A percentile compares a stretch with the other conserved stretches of the same genome.
Evolutionary conservation across 2,797 vertebrate genomes (phyloP).

Genomic region (Danionella dracula): DNA sequence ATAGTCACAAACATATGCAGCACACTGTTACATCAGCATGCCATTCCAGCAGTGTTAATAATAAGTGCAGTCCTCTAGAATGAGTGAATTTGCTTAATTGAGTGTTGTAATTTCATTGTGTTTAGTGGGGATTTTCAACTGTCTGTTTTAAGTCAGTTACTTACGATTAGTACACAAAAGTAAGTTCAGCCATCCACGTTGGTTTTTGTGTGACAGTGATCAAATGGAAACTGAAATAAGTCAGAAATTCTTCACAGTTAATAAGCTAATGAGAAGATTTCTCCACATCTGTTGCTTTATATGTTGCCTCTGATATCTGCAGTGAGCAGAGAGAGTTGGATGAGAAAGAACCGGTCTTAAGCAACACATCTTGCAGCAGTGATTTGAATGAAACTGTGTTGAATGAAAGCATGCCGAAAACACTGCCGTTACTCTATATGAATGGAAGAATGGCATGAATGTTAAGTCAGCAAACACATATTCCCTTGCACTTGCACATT

Average conservation of each 20-base stretch:
- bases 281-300: background rate
- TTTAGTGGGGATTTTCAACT: too few species aligned
- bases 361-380: background rate
- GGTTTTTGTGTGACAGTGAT: background rate
- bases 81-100: background rate
- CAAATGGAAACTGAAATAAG: background rate
- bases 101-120: background rate
- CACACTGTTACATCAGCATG: background rate
- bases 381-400: background rate
- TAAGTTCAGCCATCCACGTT: background rate
- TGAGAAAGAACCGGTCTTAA: background rate
- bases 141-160: too few species aligned
- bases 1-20: background rate
- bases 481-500: too few species aligned
- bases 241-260: background rate
- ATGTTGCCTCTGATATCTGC: background rate
- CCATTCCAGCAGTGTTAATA: background rate
- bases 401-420: background rate
- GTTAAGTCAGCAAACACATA: background rate
- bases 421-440: background rate
- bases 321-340: background rate
- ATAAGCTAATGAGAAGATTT: constrained; percentile 10
- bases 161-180: background rate
- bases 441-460: background rate
- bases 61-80: background rate